A percentile compares a stretch with the other conserved stretches of the same genome.
These are phyloP conservation scores for Anseranas semipalmata DNA, from an alignment of 2,113 vertebrate species.

Conservation along the genomic window DNA sequence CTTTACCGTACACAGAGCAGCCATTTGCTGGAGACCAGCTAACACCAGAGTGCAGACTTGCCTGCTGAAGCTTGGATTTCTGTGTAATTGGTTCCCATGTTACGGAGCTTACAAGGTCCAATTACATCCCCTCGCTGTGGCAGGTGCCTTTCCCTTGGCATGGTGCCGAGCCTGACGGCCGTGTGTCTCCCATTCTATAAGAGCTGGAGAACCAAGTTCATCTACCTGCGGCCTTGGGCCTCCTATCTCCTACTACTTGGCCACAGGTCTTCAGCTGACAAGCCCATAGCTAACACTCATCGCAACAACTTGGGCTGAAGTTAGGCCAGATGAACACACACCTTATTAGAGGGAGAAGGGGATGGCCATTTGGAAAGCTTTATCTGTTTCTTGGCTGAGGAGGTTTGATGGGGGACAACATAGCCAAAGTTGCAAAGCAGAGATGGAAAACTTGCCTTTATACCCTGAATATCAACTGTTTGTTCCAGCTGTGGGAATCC, in stretches of 20 bases:
- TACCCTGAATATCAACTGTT: slow-evolving; percentile 1
- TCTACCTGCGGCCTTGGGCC: rapidly evolving
- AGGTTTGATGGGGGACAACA: background rate
- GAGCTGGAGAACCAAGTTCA: background rate
- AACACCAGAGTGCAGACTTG: background rate
- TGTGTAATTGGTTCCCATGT: background rate
- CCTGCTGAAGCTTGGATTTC: background rate
- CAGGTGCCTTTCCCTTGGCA: background rate
- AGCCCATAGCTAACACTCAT: background rate
- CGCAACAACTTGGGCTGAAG: background rate
- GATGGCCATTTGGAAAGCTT: background rate
- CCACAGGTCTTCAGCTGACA: background rate
- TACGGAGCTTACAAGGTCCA: background rate
- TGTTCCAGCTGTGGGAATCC: background rate
- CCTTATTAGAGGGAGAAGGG: background rate
- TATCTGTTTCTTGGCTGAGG: background rate
- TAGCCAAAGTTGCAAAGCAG: background rate
- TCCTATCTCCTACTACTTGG: background rate
- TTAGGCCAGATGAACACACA: background rate
- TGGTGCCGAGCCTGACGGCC: rapidly evolving
- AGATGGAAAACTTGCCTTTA: slow-evolving; percentile 6
- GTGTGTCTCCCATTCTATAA: rapidly evolving
- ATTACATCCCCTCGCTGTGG: background rate
- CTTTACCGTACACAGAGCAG: rapidly evolving
- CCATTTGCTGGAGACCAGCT: background rate